Evolutionary conservation across 1,140 invertebrate species (phyloP).

Genomic region (Saccostrea echinata): DNA sequence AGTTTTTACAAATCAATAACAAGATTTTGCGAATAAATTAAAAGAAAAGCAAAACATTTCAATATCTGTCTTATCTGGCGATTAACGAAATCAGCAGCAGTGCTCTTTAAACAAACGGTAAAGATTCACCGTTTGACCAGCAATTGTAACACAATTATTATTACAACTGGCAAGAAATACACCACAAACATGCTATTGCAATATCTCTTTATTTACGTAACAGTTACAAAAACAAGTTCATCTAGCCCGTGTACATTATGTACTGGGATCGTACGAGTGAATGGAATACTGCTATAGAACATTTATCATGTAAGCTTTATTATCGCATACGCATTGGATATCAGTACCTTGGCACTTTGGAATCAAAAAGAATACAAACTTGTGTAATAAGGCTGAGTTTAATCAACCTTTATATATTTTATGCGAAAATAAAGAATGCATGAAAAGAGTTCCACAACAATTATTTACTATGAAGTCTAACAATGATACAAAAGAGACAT

Average conservation of each 20-base stretch:
- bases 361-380: neutral
- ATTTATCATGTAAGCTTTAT: neutral
- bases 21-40: too few species aligned
- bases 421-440: constrained; percentile 17
- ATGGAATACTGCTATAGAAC: neutral
- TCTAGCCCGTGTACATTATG: neutral
- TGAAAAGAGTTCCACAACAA: neutral
- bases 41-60: too few species aligned
- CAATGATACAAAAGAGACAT: neutral
- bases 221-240: constrained; percentile 34
- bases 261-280: neutral
- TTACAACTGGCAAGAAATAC: neutral
- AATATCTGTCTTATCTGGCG: too few species aligned
- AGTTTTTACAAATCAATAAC: too few species aligned
- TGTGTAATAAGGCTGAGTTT: neutral
- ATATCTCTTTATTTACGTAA: constrained; percentile 35
- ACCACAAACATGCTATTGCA: neutral
- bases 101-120: neutral
- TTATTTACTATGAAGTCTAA: constrained; percentile 9
- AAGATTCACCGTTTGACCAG: neutral
- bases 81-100: too few species aligned
- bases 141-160: neutral
- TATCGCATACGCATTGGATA: neutral
- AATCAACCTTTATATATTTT: neutral
- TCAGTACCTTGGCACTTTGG: neutral